Evolutionary conservation across 1,140 invertebrate genomes (phyloP), one percentile per base, ranked within the genome.

Genomic region (Drosophila parvula): DNA sequence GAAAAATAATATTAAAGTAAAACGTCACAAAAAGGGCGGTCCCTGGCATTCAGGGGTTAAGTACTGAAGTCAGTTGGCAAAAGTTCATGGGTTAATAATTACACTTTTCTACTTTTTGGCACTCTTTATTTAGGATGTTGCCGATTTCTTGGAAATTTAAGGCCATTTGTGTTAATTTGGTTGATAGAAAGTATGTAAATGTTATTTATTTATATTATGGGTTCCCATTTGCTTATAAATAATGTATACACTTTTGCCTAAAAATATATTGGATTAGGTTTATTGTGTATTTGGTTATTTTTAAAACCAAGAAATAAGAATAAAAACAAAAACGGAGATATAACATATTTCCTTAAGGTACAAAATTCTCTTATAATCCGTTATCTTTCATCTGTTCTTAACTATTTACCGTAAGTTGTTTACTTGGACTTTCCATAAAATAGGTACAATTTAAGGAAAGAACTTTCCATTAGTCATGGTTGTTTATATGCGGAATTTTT

Each of bases 21-120:
- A 55, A 55, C 45, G 50, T 57, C 34, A 30, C 40, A 18, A 36
- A 74, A 41, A 30, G 67, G 67, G 43, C 28, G 50, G 68, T 34
- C 38, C 38, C 28, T 38, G 38, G n/a, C 60, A 43, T 36, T 57
- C 44, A 8, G 36, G 50, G 65, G 67, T 71, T 73, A 73, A 71
- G 30, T 22, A 12, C 27, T 22, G 10, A 38, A 70, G 44, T 58
- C 36, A 38, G 36, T 58, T 43, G 10, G 28, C 43, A 32, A 47
- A 34, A 36, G 50, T 62, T 62, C 50, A 62, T 57, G 51, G 59
- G 32, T 57, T 36, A 55, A 40, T 57, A 43, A 43, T 27, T 16
- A 53, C 18, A 36, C 34, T 43, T 43, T 28, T 16, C 4, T 12
- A n/a, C 51, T 38, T 43, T 34, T 43, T 43, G 60, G 53, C 36